Evolutionary conservation across 2,888 invertebrate species (phyloP).

Genomic region (Synanthedon tipuliformis): DNA sequence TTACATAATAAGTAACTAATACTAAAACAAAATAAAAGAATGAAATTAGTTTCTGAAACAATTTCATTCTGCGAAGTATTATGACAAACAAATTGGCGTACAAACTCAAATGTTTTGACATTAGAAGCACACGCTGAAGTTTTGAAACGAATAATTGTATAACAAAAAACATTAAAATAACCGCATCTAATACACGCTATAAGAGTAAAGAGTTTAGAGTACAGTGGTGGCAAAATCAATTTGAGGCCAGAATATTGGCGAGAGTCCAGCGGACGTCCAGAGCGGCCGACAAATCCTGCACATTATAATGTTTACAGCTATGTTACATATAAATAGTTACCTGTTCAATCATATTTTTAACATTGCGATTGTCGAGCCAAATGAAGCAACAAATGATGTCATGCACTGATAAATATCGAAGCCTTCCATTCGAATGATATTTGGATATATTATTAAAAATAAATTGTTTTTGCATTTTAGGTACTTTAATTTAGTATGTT

Average conservation of each 20-base stretch:
- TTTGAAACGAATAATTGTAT: neutral
- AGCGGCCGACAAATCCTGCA: slow-evolving; percentile 33
- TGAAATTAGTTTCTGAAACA: too few species aligned
- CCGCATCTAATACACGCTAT: slow-evolving; percentile 40
- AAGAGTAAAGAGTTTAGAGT: slow-evolving; percentile 41
- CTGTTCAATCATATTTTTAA: neutral
- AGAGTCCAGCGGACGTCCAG: slow-evolving; percentile 33
- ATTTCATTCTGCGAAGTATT: too few species aligned
- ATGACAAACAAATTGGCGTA: too few species aligned
- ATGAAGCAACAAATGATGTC: neutral
- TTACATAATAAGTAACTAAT: too few species aligned
- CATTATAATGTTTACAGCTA: slow-evolving; percentile 24
- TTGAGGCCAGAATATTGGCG: slow-evolving; percentile 56
- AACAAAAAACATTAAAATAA: slow-evolving; percentile 25
- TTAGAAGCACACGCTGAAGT: neutral
- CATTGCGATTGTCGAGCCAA: neutral
- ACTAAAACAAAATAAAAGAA: too few species aligned
- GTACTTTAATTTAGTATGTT: too few species aligned
- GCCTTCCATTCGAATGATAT: neutral
- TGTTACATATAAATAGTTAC: neutral
- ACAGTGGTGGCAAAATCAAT: slow-evolving; percentile 56
- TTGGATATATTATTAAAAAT: neutral
- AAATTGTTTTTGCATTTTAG: neutral
- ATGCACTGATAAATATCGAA: neutral
- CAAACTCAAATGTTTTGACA: too few species aligned